Evolutionary conservation across 2,113 vertebrate species (phyloP).

Genomic region (Hypomesus transpacificus): DNA sequence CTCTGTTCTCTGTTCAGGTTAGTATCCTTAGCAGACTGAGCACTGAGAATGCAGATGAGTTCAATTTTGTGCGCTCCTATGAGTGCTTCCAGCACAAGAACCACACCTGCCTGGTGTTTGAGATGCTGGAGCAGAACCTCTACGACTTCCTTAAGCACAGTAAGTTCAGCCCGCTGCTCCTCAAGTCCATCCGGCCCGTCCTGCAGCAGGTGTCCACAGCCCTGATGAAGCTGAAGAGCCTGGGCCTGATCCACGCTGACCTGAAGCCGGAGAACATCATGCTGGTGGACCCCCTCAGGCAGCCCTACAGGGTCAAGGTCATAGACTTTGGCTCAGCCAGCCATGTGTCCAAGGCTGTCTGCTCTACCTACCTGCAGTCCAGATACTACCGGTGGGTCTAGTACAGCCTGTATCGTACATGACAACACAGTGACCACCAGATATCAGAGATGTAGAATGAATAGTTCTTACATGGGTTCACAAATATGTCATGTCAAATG

Average conservation of each 20-base stretch:
- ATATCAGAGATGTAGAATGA: too few species aligned
- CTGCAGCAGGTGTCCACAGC: conserved; percentile 96
- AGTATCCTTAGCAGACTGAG: conserved; percentile 95
- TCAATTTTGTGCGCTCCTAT: conserved; percentile 96
- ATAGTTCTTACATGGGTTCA: too few species aligned
- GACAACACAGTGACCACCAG: too few species aligned
- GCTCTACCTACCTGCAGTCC: conserved; percentile 95
- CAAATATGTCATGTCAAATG: too few species aligned
- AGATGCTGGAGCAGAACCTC: conserved; percentile 99
- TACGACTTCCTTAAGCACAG: conserved; percentile 99
- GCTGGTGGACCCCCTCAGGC: conserved; percentile 91
- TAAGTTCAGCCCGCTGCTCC: conserved; percentile 94
- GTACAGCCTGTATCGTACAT: neutral
- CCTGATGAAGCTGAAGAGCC: conserved; percentile 94
- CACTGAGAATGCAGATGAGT: conserved; percentile 95
- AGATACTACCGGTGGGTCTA: conserved; percentile 89
- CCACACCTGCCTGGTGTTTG: conserved; percentile 98
- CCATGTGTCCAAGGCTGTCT: conserved; percentile 95
- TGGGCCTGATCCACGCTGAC: conserved; percentile 95
- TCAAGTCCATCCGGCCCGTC: conserved; percentile 94
- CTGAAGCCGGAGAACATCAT: conserved; percentile 98
- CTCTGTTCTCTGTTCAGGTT: conserved; percentile 67
- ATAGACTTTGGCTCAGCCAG: conserved; percentile 98
- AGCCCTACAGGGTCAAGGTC: conserved; percentile 95
- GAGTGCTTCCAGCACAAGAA: conserved; percentile 99